Evolutionary conservation across 2,797 vertebrate species (phyloP).

Genomic region (Sparidentex hasta): DNA sequence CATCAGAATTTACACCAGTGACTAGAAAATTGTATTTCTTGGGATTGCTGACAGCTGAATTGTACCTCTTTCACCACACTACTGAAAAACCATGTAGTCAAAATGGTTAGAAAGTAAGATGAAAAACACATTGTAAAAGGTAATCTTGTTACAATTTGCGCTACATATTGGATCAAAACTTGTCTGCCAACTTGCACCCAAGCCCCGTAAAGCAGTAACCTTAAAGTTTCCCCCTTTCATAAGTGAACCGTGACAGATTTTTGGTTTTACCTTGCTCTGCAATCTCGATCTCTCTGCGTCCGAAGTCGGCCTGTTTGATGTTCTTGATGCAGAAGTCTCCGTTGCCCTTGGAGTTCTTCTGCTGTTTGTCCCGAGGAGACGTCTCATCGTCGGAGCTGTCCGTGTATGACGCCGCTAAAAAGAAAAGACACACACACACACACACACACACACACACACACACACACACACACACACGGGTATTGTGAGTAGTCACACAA

Average conservation of each 20-base stretch:
- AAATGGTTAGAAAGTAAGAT: too few relatives aligned
- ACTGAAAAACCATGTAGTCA: too few relatives aligned
- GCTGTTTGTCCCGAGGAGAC: slow-evolving; percentile 97
- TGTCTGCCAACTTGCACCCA: background rate
- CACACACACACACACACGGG: background rate
- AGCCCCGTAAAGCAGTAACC: too few relatives aligned
- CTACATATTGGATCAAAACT: background rate
- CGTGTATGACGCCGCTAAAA: slow-evolving; percentile 96
- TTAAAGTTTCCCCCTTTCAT: background rate
- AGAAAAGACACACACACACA: slow-evolving; percentile 12
- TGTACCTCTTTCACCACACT: too few relatives aligned
- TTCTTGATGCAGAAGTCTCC: slow-evolving; percentile 99
- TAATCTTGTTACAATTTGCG: background rate
- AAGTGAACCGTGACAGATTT: background rate
- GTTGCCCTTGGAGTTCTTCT: slow-evolving; percentile 97
- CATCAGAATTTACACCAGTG: too few relatives aligned
- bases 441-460: background rate
- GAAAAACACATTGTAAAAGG: too few relatives aligned
- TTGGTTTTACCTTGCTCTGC: slow-evolving; percentile 91
- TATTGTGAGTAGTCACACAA: background rate
- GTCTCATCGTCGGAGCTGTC: slow-evolving; percentile 99
- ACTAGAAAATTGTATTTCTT: too few relatives aligned
- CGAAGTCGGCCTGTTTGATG: slow-evolving; percentile 98
- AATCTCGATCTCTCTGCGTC: slow-evolving; percentile 97
- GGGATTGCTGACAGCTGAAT: too few relatives aligned